Conservation (phyloP, 2,888 invertebrate species). For the Amblyjoppa proteus region DNA sequence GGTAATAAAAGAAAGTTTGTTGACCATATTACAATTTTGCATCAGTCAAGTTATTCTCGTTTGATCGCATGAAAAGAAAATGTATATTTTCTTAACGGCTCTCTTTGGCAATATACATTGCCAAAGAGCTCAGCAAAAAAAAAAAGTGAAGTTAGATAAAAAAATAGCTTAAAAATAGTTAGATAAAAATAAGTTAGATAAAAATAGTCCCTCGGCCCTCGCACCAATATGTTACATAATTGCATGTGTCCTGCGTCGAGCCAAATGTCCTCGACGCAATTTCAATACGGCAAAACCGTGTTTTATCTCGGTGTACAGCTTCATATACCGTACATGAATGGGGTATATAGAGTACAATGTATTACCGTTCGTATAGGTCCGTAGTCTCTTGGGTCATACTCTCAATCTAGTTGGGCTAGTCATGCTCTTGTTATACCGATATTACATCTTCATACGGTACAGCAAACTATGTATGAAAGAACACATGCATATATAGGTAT, state of each 20-base stretch:
- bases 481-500: background rate
- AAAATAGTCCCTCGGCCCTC: no score
- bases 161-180: no score
- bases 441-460: slow-evolving; percentile 52
- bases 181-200: no score
- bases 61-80: no score
- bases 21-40: no score
- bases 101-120: no score
- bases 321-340: slow-evolving; percentile 20
- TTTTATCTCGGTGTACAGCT: slow-evolving; percentile 1
- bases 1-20: no score
- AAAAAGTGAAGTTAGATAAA: no score
- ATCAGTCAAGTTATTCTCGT: no score
- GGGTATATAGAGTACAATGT: slow-evolving; percentile 32
- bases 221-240: background rate
- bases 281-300: background rate
- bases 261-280: background rate
- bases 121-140: no score
- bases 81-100: no score
- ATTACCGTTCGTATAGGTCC: background rate
- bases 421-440: slow-evolving; percentile 40
- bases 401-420: slow-evolving; percentile 16
- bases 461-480: background rate
- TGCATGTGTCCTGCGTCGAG: background rate
- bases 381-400: slow-evolving; percentile 6